A percentile compares a stretch with the other conserved stretches of the same genome.
phyloP scores from a whole-genome alignment of 1,140 invertebrate species.

The Pseudomyrmex dendroicus region DNA sequence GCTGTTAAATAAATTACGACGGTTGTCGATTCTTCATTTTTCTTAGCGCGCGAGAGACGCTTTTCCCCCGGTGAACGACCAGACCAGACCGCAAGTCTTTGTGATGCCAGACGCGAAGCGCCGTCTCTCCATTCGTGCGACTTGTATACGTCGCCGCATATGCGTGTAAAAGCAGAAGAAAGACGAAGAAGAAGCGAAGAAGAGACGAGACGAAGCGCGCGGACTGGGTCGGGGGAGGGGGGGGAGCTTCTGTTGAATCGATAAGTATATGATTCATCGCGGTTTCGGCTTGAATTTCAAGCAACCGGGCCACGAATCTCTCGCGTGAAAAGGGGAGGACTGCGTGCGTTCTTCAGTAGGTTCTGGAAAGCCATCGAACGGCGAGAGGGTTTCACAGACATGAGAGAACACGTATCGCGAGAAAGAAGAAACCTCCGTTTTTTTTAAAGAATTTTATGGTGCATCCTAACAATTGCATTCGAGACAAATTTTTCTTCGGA shows the following conservation, averaged over 20 bases:
- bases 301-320: constrained; percentile 64
- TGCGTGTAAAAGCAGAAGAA: constrained; percentile 66
- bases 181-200: constrained; percentile 52
- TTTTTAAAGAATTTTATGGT: constrained; percentile 4
- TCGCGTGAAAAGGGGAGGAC: background rate
- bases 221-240: constrained; percentile 40
- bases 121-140: constrained; percentile 67
- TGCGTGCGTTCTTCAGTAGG: background rate
- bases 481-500: background rate
- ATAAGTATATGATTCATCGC: constrained; percentile 81
- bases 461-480: background rate
- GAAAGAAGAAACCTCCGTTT: background rate
- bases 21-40: constrained; percentile 50
- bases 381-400: background rate
- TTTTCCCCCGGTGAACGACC: constrained; percentile 42
- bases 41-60: constrained; percentile 5
- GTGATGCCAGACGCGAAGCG: constrained; percentile 75
- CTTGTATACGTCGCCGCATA: constrained; percentile 49
- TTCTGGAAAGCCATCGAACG: background rate
- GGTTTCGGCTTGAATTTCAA: constrained; percentile 81
- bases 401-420: background rate
- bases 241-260: constrained; percentile 77
- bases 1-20: constrained; percentile 56
- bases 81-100: constrained; percentile 60
- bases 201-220: constrained; percentile 60